Evolutionary conservation across 2,888 invertebrate species (phyloP).

Genomic region (Rutpela maculata): DNA sequence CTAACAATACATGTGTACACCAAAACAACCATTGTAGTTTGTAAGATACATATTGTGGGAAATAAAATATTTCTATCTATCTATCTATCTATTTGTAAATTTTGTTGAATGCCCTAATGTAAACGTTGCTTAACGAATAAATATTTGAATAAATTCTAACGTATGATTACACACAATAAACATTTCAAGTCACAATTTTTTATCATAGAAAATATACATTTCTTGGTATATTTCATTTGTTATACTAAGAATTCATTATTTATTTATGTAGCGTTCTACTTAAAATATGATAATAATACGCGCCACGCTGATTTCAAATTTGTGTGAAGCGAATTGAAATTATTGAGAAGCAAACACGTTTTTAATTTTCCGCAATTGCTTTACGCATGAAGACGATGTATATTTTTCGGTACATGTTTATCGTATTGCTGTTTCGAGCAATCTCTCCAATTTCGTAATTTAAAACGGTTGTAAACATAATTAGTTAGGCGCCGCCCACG

Average conservation of each 20-base stretch:
- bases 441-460: neutral
- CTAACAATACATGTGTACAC: no score
- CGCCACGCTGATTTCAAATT: neutral
- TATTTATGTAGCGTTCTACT: slow-evolving; percentile 14
- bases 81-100: no score
- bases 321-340: slow-evolving; percentile 1
- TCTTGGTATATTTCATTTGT: slow-evolving; percentile 13
- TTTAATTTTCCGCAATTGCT: neutral
- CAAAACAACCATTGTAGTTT: no score
- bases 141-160: slow-evolving; percentile 2
- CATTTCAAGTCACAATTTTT: slow-evolving; percentile 3
- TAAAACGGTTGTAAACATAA: slow-evolving; percentile 7
- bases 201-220: slow-evolving; percentile 6
- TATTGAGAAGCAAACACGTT: neutral
- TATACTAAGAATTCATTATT: slow-evolving; percentile 15
- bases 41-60: no score
- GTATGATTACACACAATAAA: neutral
- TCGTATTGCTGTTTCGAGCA: neutral
- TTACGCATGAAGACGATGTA: neutral
- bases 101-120: neutral
- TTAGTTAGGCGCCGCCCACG: neutral
- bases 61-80: no score
- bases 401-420: neutral
- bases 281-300: slow-evolving; percentile 20
- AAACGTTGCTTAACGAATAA: neutral